phyloP scores from a whole-genome alignment of 1,140 invertebrate species.

The Chymomyza costata region DNA sequence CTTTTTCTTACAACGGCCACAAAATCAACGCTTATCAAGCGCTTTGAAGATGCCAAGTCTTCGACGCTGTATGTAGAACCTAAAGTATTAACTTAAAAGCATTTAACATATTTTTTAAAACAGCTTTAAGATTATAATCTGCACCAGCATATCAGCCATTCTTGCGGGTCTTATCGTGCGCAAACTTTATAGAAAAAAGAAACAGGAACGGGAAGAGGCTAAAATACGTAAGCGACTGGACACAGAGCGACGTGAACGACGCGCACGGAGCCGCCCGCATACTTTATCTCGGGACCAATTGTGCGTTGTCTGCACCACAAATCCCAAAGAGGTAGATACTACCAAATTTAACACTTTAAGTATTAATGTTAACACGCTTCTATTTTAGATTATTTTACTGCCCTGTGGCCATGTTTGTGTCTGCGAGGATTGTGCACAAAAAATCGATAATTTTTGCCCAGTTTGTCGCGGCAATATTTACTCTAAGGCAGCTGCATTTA shows the following conservation, averaged over 20 bases:
- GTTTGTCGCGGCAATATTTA: slow-evolving; percentile 82
- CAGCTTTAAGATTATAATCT: slow-evolving; percentile 77
- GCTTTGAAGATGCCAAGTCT: slow-evolving; percentile 81
- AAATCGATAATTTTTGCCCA: slow-evolving; percentile 82
- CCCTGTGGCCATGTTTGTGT: slow-evolving; percentile 90
- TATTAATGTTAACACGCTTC: not conserved
- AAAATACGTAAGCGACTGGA: slow-evolving; percentile 79
- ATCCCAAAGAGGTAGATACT: slow-evolving; percentile 82
- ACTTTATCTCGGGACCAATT: slow-evolving; percentile 81
- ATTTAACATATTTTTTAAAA: not conserved
- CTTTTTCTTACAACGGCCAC: slow-evolving; percentile 84
- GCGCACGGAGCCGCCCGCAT: slow-evolving; percentile 79
- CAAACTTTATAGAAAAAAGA: slow-evolving; percentile 78
- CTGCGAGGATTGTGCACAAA: slow-evolving; percentile 87
- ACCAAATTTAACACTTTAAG: not conserved
- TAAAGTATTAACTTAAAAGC: too few relatives aligned
- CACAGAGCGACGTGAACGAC: slow-evolving; percentile 79
- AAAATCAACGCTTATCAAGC: slow-evolving; percentile 81
- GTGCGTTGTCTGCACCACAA: slow-evolving; percentile 85
- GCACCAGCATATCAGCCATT: slow-evolving; percentile 81
- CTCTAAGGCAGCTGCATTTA: slow-evolving; percentile 83
- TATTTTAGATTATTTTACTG: slow-evolving; percentile 82
- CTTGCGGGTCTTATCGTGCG: slow-evolving; percentile 80
- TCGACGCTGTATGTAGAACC: slow-evolving; percentile 48
- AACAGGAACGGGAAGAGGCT: slow-evolving; percentile 77